These are phyloP conservation scores for Tetragonisca angustula DNA, from an alignment of 2,888 invertebrate species.

Conservation along the genomic window DNA sequence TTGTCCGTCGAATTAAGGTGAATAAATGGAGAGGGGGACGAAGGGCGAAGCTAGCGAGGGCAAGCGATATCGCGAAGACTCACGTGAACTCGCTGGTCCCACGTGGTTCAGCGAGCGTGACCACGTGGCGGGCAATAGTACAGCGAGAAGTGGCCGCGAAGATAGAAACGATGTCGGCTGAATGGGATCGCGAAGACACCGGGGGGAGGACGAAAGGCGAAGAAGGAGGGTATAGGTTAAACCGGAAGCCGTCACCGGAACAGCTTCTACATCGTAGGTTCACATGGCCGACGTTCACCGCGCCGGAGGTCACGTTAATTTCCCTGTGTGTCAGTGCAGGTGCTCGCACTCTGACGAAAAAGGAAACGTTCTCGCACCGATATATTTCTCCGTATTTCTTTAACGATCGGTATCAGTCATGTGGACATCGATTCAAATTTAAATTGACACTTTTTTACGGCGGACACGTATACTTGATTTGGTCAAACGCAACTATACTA, in stretches of 20 bases:
- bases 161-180: slow-evolving; percentile 69
- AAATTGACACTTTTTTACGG: not conserved
- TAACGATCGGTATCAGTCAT: not conserved
- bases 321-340: slow-evolving; percentile 76
- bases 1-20: slow-evolving; percentile 45
- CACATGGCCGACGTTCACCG: slow-evolving; percentile 75
- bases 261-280: slow-evolving; percentile 77
- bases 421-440: not conserved
- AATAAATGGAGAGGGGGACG: slow-evolving; percentile 29
- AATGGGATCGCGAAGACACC: slow-evolving; percentile 61
- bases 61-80: slow-evolving; percentile 66
- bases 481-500: too few species aligned
- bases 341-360: slow-evolving; percentile 73
- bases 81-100: slow-evolving; percentile 74
- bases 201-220: slow-evolving; percentile 18
- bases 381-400: slow-evolving; percentile 23
- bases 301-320: slow-evolving; percentile 79
- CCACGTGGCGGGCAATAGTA: slow-evolving; percentile 79
- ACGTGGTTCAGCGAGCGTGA: slow-evolving; percentile 83
- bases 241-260: slow-evolving; percentile 82
- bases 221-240: slow-evolving; percentile 62
- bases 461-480: not conserved
- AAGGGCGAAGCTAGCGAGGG: slow-evolving; percentile 18
- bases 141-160: slow-evolving; percentile 64
- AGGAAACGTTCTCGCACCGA: not conserved